Percentiles rank a stretch among this genome's conserved stretches.
Conservation (phyloP, 2,113 vertebrate species). For the Xenotilapia leptura region DNA sequence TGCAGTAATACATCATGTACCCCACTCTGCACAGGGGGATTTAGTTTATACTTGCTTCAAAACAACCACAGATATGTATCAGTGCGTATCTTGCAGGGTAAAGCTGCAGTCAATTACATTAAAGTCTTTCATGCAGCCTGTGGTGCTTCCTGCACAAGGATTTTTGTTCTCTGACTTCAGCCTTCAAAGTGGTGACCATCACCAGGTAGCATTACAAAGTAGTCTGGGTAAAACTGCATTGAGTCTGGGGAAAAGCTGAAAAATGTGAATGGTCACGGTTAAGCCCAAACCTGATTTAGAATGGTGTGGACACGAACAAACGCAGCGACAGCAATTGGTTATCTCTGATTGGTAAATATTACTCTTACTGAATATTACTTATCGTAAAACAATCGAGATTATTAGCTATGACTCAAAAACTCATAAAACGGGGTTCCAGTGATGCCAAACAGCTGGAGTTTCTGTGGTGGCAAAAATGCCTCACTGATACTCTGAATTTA, state of each 20-base stretch:
- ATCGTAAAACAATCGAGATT: not conserved
- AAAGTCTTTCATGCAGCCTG: not conserved
- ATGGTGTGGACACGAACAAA: not conserved
- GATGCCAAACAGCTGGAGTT: not conserved
- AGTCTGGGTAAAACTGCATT: not conserved
- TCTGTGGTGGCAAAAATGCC: not conserved
- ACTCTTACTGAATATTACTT: not conserved
- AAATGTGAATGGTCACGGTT: not conserved
- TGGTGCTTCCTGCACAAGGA: not conserved
- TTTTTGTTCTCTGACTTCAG: not conserved
- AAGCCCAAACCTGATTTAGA: not conserved
- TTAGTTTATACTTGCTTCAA: not conserved
- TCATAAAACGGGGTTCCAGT: not conserved
- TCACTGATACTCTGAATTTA: not conserved
- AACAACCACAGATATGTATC: not conserved
- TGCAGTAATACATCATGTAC: not conserved
- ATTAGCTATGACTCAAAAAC: not conserved
- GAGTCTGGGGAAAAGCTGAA: not conserved
- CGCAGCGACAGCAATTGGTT: not conserved
- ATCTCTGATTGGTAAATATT: not conserved
- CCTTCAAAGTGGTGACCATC: not conserved
- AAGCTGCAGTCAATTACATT: not conserved
- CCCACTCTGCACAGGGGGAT: not conserved
- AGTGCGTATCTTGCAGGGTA: not conserved
- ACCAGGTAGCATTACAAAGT: not conserved